These are phyloP conservation scores for Sipha flava DNA, from an alignment of 1,140 invertebrate species.

Conservation along the genomic window DNA sequence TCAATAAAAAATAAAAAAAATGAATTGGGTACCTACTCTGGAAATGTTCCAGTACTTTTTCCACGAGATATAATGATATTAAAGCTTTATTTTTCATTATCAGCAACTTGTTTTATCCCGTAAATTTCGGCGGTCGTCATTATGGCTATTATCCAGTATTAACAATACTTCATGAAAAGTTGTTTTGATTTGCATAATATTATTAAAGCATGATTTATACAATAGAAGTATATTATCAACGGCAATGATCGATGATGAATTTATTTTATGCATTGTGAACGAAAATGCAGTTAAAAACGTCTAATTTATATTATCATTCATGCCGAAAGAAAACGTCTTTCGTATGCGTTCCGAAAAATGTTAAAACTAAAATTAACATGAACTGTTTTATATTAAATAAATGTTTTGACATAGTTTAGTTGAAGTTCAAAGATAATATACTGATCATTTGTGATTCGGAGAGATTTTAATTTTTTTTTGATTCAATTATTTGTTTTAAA, in stretches of 20 bases:
- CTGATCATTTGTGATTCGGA: too few relatives aligned
- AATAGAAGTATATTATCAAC: background rate
- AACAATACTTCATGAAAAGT: background rate
- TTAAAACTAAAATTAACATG: too few relatives aligned
- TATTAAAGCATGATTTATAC: background rate
- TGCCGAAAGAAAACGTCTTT: too few relatives aligned
- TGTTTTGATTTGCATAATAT: background rate
- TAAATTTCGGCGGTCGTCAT: background rate
- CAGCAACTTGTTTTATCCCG: background rate
- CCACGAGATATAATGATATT: background rate
- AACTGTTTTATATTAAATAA: too few relatives aligned
- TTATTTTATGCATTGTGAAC: too few relatives aligned
- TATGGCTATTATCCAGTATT: background rate
- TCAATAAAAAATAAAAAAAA: background rate
- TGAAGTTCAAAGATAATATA: too few relatives aligned
- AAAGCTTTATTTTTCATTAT: conserved; percentile 5
- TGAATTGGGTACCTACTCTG: background rate
- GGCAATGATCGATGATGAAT: background rate
- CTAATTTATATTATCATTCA: too few relatives aligned
- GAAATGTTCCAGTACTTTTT: background rate
- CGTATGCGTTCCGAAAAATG: too few relatives aligned
- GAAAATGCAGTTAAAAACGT: too few relatives aligned
- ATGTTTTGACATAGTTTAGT: too few relatives aligned
- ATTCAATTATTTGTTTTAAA: too few relatives aligned
- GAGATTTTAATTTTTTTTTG: too few relatives aligned